These are phyloP conservation scores for Tricholauxania praeusta DNA, from an alignment of 2,888 invertebrate genomes.

Conservation along the genomic window DNA sequence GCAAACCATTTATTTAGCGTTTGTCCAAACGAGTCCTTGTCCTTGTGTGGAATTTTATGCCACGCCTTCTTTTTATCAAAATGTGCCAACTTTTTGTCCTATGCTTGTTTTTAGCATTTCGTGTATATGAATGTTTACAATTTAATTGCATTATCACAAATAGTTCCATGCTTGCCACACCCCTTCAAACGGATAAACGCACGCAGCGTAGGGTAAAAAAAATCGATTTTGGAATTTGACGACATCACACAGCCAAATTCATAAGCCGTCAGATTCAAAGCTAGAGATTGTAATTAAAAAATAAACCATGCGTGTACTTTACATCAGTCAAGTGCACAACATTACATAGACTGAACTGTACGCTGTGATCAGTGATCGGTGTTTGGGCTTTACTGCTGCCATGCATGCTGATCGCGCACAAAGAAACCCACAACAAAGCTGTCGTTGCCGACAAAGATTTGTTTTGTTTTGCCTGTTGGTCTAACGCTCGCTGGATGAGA, in stretches of 20 bases:
- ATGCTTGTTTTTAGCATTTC: no score
- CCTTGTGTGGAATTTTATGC: no score
- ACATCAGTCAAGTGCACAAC: conserved; percentile 14
- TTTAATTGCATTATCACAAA: no score
- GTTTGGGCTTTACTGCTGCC: background rate
- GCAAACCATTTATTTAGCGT: no score
- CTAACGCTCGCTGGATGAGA: background rate
- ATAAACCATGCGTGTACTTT: background rate
- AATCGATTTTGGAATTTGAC: background rate
- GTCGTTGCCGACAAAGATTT: conserved; percentile 4
- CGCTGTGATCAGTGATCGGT: background rate
- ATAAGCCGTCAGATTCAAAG: no score
- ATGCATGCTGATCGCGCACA: conserved; percentile 1
- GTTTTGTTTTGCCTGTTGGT: conserved; percentile 7
- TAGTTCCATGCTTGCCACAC: background rate
- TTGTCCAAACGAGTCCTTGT: no score
- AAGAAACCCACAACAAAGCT: conserved; percentile 16
- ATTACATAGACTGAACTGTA: background rate
- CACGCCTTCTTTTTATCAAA: no score
- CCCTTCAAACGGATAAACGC: background rate
- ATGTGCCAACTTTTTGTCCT: no score
- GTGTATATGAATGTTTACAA: no score
- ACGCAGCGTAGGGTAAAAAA: background rate
- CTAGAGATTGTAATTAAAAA: no score
- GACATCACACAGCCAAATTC: no score